Evolutionary conservation across 2,888 invertebrate genomes (phyloP).

Genomic region (Callimorpha dominula): DNA sequence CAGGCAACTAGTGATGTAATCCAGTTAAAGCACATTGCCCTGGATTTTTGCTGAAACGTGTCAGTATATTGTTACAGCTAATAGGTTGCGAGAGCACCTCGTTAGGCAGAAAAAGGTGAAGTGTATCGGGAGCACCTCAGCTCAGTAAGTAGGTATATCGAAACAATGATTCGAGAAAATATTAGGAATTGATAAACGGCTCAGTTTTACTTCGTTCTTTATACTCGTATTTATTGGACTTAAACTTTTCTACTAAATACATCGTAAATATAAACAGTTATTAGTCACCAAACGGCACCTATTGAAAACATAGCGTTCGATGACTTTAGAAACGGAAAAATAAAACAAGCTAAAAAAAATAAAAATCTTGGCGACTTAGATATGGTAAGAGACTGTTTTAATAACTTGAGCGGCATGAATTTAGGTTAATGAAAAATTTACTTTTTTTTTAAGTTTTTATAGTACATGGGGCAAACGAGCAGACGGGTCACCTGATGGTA

Average conservation of each 20-base stretch:
- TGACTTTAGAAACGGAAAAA: no score
- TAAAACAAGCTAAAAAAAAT: no score
- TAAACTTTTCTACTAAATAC: neutral
- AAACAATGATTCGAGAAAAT: neutral
- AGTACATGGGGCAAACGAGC: no score
- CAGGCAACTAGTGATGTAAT: conserved; percentile 37
- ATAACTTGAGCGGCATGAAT: no score
- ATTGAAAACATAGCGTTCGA: no score
- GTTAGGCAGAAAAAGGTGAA: conserved; percentile 38
- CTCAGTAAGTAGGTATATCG: conserved; percentile 8
- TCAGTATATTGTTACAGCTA: conserved; percentile 63
- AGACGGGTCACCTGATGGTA: no score
- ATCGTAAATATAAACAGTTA: no score
- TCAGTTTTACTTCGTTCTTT: neutral
- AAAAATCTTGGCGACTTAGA: no score
- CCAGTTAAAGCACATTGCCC: conserved; percentile 26
- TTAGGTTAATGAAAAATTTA: no score
- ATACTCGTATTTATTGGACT: neutral
- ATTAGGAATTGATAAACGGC: neutral
- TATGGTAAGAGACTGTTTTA: no score
- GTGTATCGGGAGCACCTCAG: conserved; percentile 39
- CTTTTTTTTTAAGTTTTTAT: no score
- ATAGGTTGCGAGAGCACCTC: conserved; percentile 44
- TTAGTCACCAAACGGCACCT: no score
- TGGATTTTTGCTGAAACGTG: conserved; percentile 52